phyloP scores from a whole-genome alignment of 2,888 invertebrate genomes.

The Timandra comae region DNA sequence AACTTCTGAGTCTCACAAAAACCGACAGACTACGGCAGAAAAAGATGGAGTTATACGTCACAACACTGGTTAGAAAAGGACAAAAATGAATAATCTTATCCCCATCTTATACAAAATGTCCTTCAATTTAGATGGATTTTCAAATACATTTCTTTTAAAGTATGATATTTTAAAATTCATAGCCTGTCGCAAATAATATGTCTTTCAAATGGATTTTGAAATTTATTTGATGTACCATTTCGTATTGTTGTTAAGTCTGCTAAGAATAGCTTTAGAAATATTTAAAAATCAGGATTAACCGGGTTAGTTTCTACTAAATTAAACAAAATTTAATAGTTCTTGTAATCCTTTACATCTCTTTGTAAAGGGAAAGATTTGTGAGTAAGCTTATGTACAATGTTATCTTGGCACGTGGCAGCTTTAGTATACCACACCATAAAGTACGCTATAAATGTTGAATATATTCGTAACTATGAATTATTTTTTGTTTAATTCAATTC shows the following conservation, averaged over 20 bases:
- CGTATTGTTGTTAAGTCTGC: too few relatives aligned
- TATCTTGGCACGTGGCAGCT: slow-evolving; percentile 25
- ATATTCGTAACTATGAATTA: slow-evolving; percentile 3
- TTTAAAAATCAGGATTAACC: too few relatives aligned
- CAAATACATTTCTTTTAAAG: slow-evolving; percentile 24
- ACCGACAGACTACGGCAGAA: slow-evolving; percentile 51
- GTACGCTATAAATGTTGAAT: background rate
- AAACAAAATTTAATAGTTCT: slow-evolving; percentile 48
- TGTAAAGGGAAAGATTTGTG: slow-evolving; percentile 49
- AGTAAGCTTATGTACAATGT: slow-evolving; percentile 41
- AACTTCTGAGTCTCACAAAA: slow-evolving; percentile 69
- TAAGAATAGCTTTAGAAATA: too few relatives aligned
- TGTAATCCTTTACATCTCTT: slow-evolving; percentile 56
- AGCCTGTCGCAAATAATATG: slow-evolving; percentile 7
- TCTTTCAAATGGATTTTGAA: too few relatives aligned
- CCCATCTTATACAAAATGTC: slow-evolving; percentile 42
- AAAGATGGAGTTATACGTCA: slow-evolving; percentile 40
- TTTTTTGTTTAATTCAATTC: slow-evolving; percentile 13
- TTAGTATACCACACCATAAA: slow-evolving; percentile 1
- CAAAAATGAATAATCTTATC: slow-evolving; percentile 42
- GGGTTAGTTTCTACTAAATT: slow-evolving; percentile 41
- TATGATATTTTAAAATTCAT: slow-evolving; percentile 15
- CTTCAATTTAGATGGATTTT: slow-evolving; percentile 47
- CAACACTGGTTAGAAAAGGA: slow-evolving; percentile 33
- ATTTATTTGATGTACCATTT: background rate